These are phyloP conservation scores for Glyphotaelius pellucidus DNA, from an alignment of 2,888 invertebrate genomes.

Conservation along the genomic window DNA sequence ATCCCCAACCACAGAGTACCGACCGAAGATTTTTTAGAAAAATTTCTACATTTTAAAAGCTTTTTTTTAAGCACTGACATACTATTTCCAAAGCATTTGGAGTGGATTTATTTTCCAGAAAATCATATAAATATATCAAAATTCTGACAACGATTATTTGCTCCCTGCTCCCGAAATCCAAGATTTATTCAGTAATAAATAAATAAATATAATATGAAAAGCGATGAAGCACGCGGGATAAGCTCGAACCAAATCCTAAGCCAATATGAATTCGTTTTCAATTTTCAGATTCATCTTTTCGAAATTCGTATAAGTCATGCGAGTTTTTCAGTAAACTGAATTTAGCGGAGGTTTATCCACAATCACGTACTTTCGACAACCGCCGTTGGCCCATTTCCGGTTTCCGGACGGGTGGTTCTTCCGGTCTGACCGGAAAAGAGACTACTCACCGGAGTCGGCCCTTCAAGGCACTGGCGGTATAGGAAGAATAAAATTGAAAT, in stretches of 20 bases:
- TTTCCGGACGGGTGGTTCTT: background rate
- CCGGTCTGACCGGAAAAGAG: background rate
- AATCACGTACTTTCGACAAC: background rate
- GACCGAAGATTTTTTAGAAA: too few species aligned
- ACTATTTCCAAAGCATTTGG: background rate
- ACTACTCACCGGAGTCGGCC: background rate
- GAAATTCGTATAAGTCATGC: background rate
- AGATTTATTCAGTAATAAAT: background rate
- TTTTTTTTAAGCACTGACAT: background rate
- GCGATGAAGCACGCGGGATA: background rate
- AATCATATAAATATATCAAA: background rate
- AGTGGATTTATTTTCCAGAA: background rate
- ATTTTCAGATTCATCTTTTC: background rate
- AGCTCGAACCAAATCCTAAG: background rate
- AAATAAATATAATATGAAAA: background rate
- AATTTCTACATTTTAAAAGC: too few species aligned
- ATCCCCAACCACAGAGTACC: too few species aligned
- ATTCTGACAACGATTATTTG: background rate
- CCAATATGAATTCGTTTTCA: background rate
- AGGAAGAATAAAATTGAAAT: background rate
- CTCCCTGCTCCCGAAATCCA: background rate
- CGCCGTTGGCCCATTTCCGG: conserved; percentile 2
- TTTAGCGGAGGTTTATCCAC: background rate
- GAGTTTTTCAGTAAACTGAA: background rate
- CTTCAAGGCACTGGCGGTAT: background rate